Conservation (phyloP, 2,113 vertebrate genomes). For the Deroptyus accipitrinus region DNA sequence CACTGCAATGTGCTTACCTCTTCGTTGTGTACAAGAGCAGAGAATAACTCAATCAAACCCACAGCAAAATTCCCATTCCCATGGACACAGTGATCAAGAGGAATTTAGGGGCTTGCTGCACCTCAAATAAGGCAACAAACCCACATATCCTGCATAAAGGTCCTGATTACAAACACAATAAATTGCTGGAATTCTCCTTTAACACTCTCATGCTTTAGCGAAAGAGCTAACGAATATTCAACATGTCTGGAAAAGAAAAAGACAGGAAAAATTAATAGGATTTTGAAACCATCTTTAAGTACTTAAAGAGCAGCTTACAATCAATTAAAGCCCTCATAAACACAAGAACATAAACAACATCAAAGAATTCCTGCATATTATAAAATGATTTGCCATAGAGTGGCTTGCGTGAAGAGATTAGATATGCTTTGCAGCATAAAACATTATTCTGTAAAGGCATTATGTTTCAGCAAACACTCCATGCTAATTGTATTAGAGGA, state of each 20-base stretch:
- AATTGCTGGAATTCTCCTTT: background rate
- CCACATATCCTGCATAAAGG: background rate
- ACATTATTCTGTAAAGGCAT: constrained; percentile 57
- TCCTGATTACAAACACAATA: background rate
- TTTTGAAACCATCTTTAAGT: background rate
- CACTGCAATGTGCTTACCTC: background rate
- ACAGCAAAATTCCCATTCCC: background rate
- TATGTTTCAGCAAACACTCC: constrained; percentile 53
- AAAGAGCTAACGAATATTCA: background rate
- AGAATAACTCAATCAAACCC: background rate
- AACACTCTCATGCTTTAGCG: background rate
- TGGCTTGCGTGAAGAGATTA: constrained; percentile 58
- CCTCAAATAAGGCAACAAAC: background rate
- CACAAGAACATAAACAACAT: constrained; percentile 16
- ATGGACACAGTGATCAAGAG: background rate
- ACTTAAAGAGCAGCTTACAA: constrained; percentile 48
- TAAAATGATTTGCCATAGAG: constrained; percentile 40
- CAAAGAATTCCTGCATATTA: constrained; percentile 8
- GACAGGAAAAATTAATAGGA: constrained; percentile 19
- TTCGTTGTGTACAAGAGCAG: background rate
- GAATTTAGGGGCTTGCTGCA: background rate
- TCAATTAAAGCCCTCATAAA: constrained; percentile 53
- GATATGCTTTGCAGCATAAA: constrained; percentile 50
- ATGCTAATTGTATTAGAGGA: constrained; percentile 52
- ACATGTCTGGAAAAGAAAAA: background rate